Conservation (phyloP, 2,113 vertebrate genomes). For the Apodemus sylvaticus region DNA sequence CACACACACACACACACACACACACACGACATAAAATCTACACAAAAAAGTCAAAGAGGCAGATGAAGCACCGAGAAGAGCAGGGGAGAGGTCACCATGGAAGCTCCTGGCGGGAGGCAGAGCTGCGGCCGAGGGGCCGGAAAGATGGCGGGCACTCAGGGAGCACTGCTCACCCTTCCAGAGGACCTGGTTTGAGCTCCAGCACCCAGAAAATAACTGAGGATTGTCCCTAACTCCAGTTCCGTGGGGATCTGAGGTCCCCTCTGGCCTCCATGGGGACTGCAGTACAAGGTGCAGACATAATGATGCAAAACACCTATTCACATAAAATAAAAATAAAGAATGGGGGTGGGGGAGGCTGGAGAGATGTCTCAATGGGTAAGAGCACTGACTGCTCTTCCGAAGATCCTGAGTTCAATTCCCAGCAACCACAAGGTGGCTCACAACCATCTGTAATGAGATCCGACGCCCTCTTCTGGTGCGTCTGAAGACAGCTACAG, state of each 20-base stretch:
- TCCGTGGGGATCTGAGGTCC: background rate
- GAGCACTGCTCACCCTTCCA: background rate
- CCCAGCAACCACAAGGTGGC: too few relatives aligned
- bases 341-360: background rate
- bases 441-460: too few relatives aligned
- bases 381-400: too few relatives aligned
- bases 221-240: background rate
- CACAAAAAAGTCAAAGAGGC: too few relatives aligned
- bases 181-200: background rate
- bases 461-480: too few relatives aligned
- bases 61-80: background rate
- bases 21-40: background rate
- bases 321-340: background rate
- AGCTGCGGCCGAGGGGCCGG: background rate
- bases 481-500: too few relatives aligned
- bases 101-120: background rate
- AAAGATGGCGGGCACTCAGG: background rate
- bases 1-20: too few relatives aligned
- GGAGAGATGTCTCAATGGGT: too few relatives aligned
- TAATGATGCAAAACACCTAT: background rate
- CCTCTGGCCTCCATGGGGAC: background rate
- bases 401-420: too few relatives aligned
- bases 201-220: background rate
- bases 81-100: background rate
- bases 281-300: background rate